A percentile compares a stretch with the other conserved stretches of the same genome.
phyloP scores from a whole-genome alignment of 2,888 invertebrate species.

The Aplocera efformata region DNA sequence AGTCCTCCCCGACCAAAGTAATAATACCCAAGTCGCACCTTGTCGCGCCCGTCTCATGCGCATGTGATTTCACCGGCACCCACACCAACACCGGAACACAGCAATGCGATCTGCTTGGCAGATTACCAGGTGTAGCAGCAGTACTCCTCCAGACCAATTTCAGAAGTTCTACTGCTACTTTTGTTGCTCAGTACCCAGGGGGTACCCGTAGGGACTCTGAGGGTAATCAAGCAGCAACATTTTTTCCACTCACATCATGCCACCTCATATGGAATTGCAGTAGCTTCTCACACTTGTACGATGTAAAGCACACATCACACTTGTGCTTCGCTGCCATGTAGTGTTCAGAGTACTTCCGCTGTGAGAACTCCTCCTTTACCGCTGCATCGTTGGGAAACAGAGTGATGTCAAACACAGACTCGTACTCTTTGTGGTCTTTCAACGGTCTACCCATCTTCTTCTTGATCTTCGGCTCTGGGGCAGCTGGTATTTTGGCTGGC shows the following conservation, averaged over 20 bases:
- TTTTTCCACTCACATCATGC: slow-evolving; percentile 24
- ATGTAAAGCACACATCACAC: slow-evolving; percentile 21
- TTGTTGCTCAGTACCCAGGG: too few relatives aligned
- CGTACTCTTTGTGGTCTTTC: slow-evolving; percentile 22
- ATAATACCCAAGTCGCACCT: too few relatives aligned
- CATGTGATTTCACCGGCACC: too few relatives aligned
- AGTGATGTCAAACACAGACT: slow-evolving; percentile 23
- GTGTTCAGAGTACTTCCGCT: slow-evolving; percentile 13
- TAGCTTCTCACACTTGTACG: slow-evolving; percentile 24
- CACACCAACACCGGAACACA: too few relatives aligned
- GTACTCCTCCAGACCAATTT: too few relatives aligned
- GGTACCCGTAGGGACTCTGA: too few relatives aligned
- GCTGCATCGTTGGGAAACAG: slow-evolving; percentile 7
- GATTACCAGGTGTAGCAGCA: too few relatives aligned
- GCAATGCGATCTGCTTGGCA: too few relatives aligned
- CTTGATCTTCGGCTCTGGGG: slow-evolving; percentile 10
- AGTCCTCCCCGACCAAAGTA: too few relatives aligned
- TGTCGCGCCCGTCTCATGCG: too few relatives aligned
- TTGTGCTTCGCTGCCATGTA: slow-evolving; percentile 14
- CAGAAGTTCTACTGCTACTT: too few relatives aligned
- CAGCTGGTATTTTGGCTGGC: neutral
- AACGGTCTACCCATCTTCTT: slow-evolving; percentile 14
- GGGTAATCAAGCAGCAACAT: too few relatives aligned
- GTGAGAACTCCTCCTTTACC: slow-evolving; percentile 7
- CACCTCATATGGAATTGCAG: slow-evolving; percentile 26